Evolutionary conservation across 92 coral and sea anemone genomes (phyloP).

Genomic region (Isaurus tuberculatus): DNA sequence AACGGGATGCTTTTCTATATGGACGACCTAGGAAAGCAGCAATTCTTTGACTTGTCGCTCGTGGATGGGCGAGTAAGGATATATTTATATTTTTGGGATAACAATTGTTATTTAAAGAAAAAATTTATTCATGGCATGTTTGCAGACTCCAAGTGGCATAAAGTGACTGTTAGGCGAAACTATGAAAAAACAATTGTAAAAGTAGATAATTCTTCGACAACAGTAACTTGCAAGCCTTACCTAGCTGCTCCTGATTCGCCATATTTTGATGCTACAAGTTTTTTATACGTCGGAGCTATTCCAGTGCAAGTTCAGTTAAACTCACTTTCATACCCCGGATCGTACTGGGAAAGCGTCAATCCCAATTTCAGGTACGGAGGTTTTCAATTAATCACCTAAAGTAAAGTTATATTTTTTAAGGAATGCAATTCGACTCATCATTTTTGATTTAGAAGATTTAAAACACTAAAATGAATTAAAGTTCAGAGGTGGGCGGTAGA

Average conservation of each 20-base stretch:
- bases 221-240: not conserved
- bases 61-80: conserved; percentile 67
- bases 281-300: conserved; percentile 71
- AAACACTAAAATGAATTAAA: not conserved
- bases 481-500: conserved; percentile 32
- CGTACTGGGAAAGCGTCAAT: conserved; percentile 47
- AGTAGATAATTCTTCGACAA: conserved; percentile 58
- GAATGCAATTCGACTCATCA: not conserved
- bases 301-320: conserved; percentile 35
- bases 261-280: conserved; percentile 43
- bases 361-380: conserved; percentile 1
- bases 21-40: conserved; percentile 72
- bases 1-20: conserved; percentile 86
- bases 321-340: conserved; percentile 66
- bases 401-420: not conserved
- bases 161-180: conserved; percentile 60
- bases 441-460: not conserved
- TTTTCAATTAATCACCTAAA: conserved; percentile 12
- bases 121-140: conserved; percentile 70
- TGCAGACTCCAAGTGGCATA: conserved; percentile 81
- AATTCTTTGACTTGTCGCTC: conserved; percentile 78
- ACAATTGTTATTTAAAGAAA: conserved; percentile 52
- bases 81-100: conserved; percentile 61
- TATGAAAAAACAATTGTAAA: conserved; percentile 46
- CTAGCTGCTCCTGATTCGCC: conserved; percentile 31